Percentiles rank a stretch among this genome's conserved stretches.
Evolutionary conservation across 2,797 vertebrate genomes (phyloP).

Genomic region (Eulemur mongoz): DNA sequence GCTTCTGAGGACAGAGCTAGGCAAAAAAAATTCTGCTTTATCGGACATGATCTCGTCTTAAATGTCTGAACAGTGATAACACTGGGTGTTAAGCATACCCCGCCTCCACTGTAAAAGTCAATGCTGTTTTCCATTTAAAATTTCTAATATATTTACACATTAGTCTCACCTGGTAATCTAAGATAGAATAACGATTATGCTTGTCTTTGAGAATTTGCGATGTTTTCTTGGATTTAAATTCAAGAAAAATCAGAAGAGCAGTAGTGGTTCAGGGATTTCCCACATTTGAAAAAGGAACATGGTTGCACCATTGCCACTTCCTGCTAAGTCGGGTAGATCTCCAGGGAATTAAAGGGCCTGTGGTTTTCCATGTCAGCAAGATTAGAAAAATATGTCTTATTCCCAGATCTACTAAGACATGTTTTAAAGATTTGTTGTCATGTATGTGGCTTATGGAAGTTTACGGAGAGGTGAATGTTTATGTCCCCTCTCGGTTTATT

Average conservation of each 20-base stretch:
- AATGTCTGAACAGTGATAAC: neutral
- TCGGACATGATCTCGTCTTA: neutral
- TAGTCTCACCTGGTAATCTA: neutral
- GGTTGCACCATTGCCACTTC: neutral
- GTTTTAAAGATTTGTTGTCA: neutral
- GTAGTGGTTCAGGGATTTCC: neutral
- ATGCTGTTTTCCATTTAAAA: neutral
- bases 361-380: neutral
- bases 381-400: neutral
- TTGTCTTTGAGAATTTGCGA: conserved; percentile 5
- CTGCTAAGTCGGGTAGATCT: neutral
- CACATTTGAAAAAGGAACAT: neutral
- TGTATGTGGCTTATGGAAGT: neutral
- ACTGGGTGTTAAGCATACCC: neutral
- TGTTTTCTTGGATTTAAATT: conserved; percentile 4
- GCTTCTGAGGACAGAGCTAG: neutral
- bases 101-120: neutral
- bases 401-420: neutral
- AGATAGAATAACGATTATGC: neutral
- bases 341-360: neutral
- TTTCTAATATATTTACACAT: neutral
- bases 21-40: neutral
- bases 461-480: neutral
- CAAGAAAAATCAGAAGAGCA: conserved; percentile 22
- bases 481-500: neutral